Percentiles rank a stretch among this genome's conserved stretches.
Evolutionary conservation across 1,140 invertebrate genomes (phyloP).

Genomic region (Anastrepha ludens): DNA sequence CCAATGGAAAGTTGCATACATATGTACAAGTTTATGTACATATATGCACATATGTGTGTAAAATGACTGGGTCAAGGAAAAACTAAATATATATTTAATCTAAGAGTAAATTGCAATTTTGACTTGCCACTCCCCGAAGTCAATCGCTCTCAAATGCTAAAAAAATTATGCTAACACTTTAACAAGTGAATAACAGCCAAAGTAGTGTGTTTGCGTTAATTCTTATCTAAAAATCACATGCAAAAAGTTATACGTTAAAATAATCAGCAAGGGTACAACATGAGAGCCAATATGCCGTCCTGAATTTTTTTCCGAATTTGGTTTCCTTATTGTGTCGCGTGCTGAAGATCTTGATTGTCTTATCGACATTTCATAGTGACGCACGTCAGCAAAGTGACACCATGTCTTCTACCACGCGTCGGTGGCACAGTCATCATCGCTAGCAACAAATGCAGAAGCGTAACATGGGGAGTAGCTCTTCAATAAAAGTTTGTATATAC

Average conservation of each 20-base stretch:
- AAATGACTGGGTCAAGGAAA: no score
- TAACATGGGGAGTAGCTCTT: neutral
- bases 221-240: neutral
- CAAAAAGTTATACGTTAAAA: neutral
- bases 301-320: neutral
- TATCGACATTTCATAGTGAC: constrained; percentile 3
- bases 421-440: neutral
- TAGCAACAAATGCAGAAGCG: neutral
- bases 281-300: neutral
- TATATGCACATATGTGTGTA: no score
- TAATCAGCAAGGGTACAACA: neutral
- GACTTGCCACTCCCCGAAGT: no score
- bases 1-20: no score
- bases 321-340: neutral
- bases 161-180: neutral
- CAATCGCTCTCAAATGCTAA: neutral
- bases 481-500: neutral
- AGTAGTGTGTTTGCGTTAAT: neutral
- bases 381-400: constrained; percentile 18
- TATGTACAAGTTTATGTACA: no score
- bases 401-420: neutral
- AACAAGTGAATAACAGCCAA: neutral
- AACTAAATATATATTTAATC: no score
- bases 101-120: no score
- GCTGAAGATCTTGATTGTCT: constrained; percentile 12